These are phyloP conservation scores for Melitaea athalia DNA, from an alignment of 2,888 invertebrate genomes.

Conservation along the genomic window DNA sequence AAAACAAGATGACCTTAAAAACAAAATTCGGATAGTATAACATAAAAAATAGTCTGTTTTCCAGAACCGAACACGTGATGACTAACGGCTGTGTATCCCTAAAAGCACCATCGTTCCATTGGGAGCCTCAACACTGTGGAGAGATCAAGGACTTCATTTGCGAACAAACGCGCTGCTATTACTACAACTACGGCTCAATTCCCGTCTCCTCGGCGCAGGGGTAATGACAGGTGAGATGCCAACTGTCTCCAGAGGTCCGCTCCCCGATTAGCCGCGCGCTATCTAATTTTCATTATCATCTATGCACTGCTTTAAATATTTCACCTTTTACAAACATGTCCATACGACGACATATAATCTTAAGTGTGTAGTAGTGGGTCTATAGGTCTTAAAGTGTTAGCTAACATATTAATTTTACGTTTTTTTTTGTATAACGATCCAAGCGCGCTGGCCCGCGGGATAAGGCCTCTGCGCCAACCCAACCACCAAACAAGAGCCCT, in stretches of 20 bases:
- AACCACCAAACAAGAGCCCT: slow-evolving; percentile 83
- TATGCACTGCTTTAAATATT: slow-evolving; percentile 42
- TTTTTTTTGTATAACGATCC: slow-evolving; percentile 44
- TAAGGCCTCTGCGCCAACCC: slow-evolving; percentile 79
- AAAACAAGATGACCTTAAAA: too few relatives aligned
- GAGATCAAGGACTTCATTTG: slow-evolving; percentile 93
- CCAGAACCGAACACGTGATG: slow-evolving; percentile 81
- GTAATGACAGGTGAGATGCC: slow-evolving; percentile 92
- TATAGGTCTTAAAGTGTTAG: slow-evolving; percentile 41
- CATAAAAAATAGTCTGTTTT: slow-evolving; percentile 78
- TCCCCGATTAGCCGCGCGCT: slow-evolving; percentile 77
- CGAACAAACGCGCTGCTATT: slow-evolving; percentile 94
- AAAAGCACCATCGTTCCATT: slow-evolving; percentile 89
- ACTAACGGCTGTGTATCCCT: slow-evolving; percentile 89
- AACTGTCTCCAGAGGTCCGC: slow-evolving; percentile 80
- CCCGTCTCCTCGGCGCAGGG: slow-evolving; percentile 95
- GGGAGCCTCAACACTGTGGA: slow-evolving; percentile 92
- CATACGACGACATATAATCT: slow-evolving; percentile 56
- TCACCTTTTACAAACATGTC: slow-evolving; percentile 48
- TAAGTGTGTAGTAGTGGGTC: slow-evolving; percentile 39
- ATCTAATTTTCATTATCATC: slow-evolving; percentile 37
- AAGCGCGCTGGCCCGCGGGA: slow-evolving; percentile 79
- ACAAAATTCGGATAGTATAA: slow-evolving; percentile 45
- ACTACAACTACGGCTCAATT: slow-evolving; percentile 95
- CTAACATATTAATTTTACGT: slow-evolving; percentile 57